These are phyloP conservation scores for Eucidaris tribuloides DNA, from an alignment of 35 echinoderm and acorn worm genomes.

Conservation along the genomic window DNA sequence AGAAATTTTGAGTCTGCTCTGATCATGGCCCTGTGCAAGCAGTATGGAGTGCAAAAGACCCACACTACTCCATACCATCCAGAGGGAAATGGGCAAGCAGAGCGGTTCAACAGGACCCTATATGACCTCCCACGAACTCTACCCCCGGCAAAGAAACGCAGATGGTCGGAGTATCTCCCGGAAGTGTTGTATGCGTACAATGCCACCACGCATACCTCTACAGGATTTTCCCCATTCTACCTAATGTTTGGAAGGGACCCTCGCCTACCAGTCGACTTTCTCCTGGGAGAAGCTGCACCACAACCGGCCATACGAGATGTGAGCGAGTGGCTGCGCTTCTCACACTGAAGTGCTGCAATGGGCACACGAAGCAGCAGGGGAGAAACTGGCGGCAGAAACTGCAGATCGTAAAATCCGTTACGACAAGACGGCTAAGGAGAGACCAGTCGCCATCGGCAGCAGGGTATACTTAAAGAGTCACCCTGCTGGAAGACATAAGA, in stretches of 20 bases:
- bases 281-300: no score
- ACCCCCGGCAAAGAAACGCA: slow-evolving; percentile 41
- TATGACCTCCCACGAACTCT: slow-evolving; percentile 54
- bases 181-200: slow-evolving; percentile 72
- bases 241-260: slow-evolving; percentile 79
- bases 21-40: slow-evolving; percentile 51
- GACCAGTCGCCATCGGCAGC: no score
- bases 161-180: slow-evolving; percentile 61
- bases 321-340: no score
- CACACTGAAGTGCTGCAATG: no score
- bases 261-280: slow-evolving; percentile 54
- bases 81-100: slow-evolving; percentile 55
- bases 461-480: no score
- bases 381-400: no score
- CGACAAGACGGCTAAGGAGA: no score
- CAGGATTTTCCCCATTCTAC: slow-evolving; percentile 68
- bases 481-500: no score
- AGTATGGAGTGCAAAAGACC: slow-evolving; percentile 59
- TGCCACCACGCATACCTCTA: slow-evolving; percentile 53
- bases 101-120: slow-evolving; percentile 56
- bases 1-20: slow-evolving; percentile 54
- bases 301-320: no score
- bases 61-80: slow-evolving; percentile 58
- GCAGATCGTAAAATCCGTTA: no score
- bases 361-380: no score